Conservation (phyloP, 1,140 invertebrate species). For the Zophobas morio region DNA sequence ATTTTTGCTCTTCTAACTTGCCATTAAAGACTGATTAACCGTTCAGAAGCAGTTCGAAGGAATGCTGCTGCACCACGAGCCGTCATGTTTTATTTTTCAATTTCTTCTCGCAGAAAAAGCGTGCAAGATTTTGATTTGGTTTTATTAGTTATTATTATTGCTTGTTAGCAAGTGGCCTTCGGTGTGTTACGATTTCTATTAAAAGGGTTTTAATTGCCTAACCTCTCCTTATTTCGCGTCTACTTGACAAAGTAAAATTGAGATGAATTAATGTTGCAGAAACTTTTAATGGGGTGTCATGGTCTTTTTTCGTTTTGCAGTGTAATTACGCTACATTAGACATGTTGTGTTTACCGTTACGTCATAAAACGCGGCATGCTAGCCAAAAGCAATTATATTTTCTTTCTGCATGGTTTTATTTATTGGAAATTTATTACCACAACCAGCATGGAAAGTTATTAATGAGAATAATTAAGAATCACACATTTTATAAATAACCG, state of each 20-base stretch:
- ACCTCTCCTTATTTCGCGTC: constrained; percentile 19
- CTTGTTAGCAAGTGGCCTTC: constrained; percentile 30
- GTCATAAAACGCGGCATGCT: constrained; percentile 40
- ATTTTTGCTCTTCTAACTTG: constrained; percentile 19
- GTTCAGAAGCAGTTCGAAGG: constrained; percentile 23
- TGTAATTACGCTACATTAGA: constrained; percentile 41
- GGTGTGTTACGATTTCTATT: constrained; percentile 33
- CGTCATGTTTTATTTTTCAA: constrained; percentile 4
- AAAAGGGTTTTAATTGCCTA: constrained; percentile 35
- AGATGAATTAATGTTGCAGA: constrained; percentile 36
- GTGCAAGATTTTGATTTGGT: constrained; percentile 29
- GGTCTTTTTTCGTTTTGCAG: constrained; percentile 27
- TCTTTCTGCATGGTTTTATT: constrained; percentile 33
- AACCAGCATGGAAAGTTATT: constrained; percentile 23
- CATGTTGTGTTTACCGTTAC: constrained; percentile 40
- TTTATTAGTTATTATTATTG: constrained; percentile 33
- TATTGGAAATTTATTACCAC: constrained; percentile 36
- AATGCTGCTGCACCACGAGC: constrained; percentile 27
- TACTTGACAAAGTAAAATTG: constrained; percentile 24
- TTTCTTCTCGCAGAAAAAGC: constrained; percentile 8
- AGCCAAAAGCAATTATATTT: constrained; percentile 42
- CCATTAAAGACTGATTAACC: constrained; percentile 37
- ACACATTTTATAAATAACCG: constrained; percentile 9
- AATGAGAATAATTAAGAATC: constrained; percentile 33
- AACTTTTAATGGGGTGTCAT: constrained; percentile 40